Conservation (phyloP, 1,140 invertebrate species). For the Philotrypesis tridentata region DNA sequence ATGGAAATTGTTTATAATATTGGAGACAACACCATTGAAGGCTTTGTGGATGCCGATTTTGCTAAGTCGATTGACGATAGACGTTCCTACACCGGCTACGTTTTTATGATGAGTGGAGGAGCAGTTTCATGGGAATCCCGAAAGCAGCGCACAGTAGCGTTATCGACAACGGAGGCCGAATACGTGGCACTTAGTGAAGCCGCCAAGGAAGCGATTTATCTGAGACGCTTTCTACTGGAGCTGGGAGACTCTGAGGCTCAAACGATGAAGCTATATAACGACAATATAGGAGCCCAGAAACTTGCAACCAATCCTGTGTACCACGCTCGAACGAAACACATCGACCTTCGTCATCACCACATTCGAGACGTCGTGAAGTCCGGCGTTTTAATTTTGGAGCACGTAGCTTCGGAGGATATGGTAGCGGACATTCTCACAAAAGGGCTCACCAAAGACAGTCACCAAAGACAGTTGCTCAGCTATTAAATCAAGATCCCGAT, state of each 20-base stretch:
- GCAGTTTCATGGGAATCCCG: slow-evolving; percentile 48
- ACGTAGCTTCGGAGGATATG: background rate
- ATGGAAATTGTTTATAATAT: slow-evolving; percentile 47
- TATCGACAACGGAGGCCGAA: slow-evolving; percentile 68
- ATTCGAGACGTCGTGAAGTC: background rate
- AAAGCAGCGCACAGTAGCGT: slow-evolving; percentile 52
- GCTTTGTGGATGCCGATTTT: slow-evolving; percentile 58
- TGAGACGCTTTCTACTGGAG: slow-evolving; percentile 50
- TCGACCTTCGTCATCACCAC: slow-evolving; percentile 37
- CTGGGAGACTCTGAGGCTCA: slow-evolving; percentile 13
- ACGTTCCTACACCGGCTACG: slow-evolving; percentile 55
- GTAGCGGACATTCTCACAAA: slow-evolving; percentile 17
- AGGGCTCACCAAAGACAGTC: background rate
- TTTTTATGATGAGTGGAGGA: background rate
- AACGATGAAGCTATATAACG: slow-evolving; percentile 38
- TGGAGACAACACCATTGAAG: background rate
- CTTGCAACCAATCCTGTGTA: slow-evolving; percentile 45
- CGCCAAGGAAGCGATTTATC: slow-evolving; percentile 51
- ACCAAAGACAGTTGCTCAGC: too few species aligned
- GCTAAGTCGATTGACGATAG: slow-evolving; percentile 52
- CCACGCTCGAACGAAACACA: slow-evolving; percentile 49
- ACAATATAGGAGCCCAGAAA: slow-evolving; percentile 43
- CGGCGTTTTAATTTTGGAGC: background rate
- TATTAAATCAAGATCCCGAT: too few species aligned
- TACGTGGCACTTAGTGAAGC: slow-evolving; percentile 63